Percentiles rank a stretch among this genome's conserved stretches.
Conservation (phyloP, 1,140 invertebrate species). For the Zaprionus kolodkinae region DNA sequence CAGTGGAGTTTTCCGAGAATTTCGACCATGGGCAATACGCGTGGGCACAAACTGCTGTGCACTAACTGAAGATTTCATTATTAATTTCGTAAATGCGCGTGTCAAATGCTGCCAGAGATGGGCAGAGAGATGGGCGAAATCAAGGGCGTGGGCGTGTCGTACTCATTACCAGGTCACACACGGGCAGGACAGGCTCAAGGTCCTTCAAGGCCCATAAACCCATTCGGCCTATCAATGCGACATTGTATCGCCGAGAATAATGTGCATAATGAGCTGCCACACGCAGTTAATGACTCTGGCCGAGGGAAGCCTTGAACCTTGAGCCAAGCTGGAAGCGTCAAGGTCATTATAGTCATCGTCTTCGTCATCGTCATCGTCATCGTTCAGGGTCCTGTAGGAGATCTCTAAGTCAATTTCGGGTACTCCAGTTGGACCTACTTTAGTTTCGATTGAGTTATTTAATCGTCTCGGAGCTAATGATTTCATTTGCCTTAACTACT, state of each 20-base stretch:
- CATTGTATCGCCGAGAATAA: conserved; percentile 62
- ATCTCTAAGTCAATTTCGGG: neutral
- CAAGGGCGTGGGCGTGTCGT: conserved; percentile 57
- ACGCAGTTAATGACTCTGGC: conserved; percentile 74
- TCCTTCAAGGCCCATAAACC: conserved; percentile 61
- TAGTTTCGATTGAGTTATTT: conserved; percentile 60
- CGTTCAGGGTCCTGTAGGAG: conserved; percentile 3
- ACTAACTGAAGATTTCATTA: conserved; percentile 59
- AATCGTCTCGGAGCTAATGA: conserved; percentile 50
- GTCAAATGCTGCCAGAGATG: conserved; percentile 68
- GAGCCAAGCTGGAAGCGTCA: conserved; percentile 38
- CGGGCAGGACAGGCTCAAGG: conserved; percentile 44
- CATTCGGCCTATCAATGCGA: conserved; percentile 59
- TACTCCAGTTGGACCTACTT: conserved; percentile 5
- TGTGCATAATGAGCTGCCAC: conserved; percentile 83
- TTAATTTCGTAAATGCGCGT: conserved; percentile 79
- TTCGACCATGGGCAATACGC: conserved; percentile 45
- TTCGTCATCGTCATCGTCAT: conserved; percentile 53
- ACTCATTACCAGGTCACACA: conserved; percentile 45
- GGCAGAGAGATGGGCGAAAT: conserved; percentile 46
- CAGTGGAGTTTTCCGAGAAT: conserved; percentile 6
- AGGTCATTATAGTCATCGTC: conserved; percentile 40
- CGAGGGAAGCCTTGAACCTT: conserved; percentile 56
- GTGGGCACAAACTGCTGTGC: conserved; percentile 3
- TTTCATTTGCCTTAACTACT: conserved; percentile 65